These are phyloP conservation scores for Microctonus hyperodae DNA, from an alignment of 2,888 invertebrate species.

Conservation along the genomic window DNA sequence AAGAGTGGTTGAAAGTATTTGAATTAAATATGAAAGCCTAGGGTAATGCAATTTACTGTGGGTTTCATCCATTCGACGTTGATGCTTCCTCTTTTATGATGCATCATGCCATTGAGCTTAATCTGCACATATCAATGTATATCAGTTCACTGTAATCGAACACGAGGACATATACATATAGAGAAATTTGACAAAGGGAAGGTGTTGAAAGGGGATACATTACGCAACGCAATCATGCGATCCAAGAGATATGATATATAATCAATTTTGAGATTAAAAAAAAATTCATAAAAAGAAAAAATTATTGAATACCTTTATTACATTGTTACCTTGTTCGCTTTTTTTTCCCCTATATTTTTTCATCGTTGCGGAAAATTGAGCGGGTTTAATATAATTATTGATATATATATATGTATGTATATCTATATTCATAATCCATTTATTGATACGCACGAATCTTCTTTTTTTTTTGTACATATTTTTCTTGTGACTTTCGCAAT, in stretches of 20 bases:
- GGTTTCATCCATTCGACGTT: too few relatives aligned
- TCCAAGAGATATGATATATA: too few relatives aligned
- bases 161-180: too few relatives aligned
- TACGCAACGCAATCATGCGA: too few relatives aligned
- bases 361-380: neutral
- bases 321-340: neutral
- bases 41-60: slow-evolving; percentile 54
- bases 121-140: too few relatives aligned
- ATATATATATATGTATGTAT: neutral
- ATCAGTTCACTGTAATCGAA: too few relatives aligned
- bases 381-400: neutral
- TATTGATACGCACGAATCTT: neutral
- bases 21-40: slow-evolving; percentile 47
- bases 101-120: too few relatives aligned
- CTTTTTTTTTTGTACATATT: neutral
- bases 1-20: slow-evolving; percentile 48
- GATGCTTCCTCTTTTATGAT: too few relatives aligned
- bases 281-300: neutral
- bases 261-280: neutral
- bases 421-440: neutral
- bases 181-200: too few relatives aligned
- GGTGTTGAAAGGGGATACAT: too few relatives aligned
- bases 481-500: neutral
- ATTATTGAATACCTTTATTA: neutral
- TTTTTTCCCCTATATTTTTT: neutral